phyloP scores from a whole-genome alignment of 2,888 invertebrate genomes.

The Drosophila conformis region DNA sequence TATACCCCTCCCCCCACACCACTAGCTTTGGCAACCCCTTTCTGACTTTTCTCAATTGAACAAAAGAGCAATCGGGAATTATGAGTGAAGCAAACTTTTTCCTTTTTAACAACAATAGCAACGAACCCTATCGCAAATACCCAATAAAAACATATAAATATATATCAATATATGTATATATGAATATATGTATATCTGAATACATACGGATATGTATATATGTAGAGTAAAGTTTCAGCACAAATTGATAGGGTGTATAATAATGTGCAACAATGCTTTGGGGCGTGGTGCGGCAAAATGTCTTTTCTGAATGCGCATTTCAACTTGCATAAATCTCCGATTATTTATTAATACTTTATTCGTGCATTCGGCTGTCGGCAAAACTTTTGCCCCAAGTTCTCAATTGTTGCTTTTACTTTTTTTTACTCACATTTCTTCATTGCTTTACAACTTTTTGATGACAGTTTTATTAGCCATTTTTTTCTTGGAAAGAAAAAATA shows the following conservation, averaged over 20 bases:
- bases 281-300: conserved; percentile 18
- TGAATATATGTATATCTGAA: conserved; percentile 26
- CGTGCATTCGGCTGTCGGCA: conserved; percentile 50
- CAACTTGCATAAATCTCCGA: conserved; percentile 51
- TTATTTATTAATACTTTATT: conserved; percentile 57
- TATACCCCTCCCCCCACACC: neutral
- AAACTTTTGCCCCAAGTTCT: conserved; percentile 58
- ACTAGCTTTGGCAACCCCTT: neutral
- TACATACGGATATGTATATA: conserved; percentile 15
- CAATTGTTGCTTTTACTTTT: conserved; percentile 41
- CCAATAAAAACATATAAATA: conserved; percentile 34
- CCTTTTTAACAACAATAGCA: conserved; percentile 65
- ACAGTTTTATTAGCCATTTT: conserved; percentile 76
- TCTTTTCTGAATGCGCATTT: conserved; percentile 46
- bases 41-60: conserved; percentile 63
- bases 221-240: conserved; percentile 53
- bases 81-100: conserved; percentile 72
- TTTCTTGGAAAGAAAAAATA: conserved; percentile 28
- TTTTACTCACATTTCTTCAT: conserved; percentile 68
- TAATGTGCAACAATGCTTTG: conserved; percentile 68
- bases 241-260: conserved; percentile 74
- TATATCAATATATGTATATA: conserved; percentile 24
- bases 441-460: conserved; percentile 80
- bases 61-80: conserved; percentile 79
- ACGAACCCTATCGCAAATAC: conserved; percentile 32